Percentiles rank a stretch among this genome's conserved stretches.
These are phyloP conservation scores for Setophaga petechia DNA, from an alignment of 2,113 vertebrate genomes.

Conservation along the genomic window DNA sequence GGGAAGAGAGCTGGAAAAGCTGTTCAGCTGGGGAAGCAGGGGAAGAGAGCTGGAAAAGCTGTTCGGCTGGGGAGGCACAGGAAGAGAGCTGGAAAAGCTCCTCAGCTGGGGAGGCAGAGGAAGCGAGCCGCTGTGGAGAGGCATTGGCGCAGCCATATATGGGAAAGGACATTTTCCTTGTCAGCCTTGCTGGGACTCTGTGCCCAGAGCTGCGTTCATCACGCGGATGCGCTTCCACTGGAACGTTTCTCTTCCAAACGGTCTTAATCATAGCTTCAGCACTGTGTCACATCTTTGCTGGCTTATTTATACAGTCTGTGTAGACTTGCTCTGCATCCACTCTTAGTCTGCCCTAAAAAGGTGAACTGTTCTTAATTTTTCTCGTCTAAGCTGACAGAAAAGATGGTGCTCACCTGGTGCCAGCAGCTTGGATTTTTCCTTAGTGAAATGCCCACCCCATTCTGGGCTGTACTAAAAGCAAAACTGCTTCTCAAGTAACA, in stretches of 20 bases:
- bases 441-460: background rate
- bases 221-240: background rate
- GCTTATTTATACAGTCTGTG: conserved; percentile 32
- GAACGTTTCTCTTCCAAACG: conserved; percentile 39
- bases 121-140: background rate
- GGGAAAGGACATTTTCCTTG: conserved; percentile 46
- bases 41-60: too few relatives aligned
- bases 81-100: background rate
- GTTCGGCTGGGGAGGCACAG: too few relatives aligned
- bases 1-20: too few relatives aligned
- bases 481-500: background rate
- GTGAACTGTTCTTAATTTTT: conserved; percentile 46
- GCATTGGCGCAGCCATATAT: conserved; percentile 32
- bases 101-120: background rate
- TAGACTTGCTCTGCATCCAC: background rate
- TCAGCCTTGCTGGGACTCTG: background rate
- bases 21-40: background rate
- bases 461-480: background rate
- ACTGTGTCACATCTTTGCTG: conserved; percentile 59
- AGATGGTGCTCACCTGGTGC: background rate
- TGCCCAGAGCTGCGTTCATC: conserved; percentile 36
- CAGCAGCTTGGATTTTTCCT: background rate
- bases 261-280: conserved; percentile 57
- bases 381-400: background rate
- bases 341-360: conserved; percentile 62